A percentile compares a stretch with the other conserved stretches of the same genome.
Conservation (phyloP, 2,797 vertebrate genomes). For the Emydoidea blandingii region DNA sequence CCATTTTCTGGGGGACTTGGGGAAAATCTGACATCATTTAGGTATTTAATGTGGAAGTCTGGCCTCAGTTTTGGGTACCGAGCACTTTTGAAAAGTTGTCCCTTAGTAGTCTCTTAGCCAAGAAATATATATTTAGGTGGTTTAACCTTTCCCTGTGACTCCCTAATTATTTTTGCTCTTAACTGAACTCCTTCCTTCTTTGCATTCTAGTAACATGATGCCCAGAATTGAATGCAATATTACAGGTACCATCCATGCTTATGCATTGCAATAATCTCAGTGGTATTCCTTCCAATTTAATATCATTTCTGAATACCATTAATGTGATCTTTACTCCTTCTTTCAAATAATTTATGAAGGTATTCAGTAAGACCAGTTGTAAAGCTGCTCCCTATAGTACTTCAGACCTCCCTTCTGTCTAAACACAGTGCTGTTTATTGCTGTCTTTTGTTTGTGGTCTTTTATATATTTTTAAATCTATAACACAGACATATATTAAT, state of each 20-base stretch:
- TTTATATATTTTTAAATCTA: neutral
- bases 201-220: neutral
- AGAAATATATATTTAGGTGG: neutral
- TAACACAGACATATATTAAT: fast-evolving
- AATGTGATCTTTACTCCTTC: neutral
- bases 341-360: neutral
- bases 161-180: neutral
- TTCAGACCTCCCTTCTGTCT: neutral
- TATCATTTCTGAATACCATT: neutral
- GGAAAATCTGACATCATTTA: neutral
- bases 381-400: neutral
- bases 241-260: neutral
- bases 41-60: neutral
- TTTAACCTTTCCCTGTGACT: neutral
- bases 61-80: neutral
- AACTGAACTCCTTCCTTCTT: neutral
- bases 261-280: neutral
- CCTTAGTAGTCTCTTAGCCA: neutral
- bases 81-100: neutral
- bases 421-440: fast-evolving
- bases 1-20: neutral
- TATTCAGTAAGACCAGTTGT: neutral
- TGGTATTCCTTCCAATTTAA: neutral
- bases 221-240: neutral
- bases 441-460: fast-evolving